These are phyloP conservation scores for Nomada hirtipes DNA, from an alignment of 2,888 invertebrate genomes.

Conservation along the genomic window DNA sequence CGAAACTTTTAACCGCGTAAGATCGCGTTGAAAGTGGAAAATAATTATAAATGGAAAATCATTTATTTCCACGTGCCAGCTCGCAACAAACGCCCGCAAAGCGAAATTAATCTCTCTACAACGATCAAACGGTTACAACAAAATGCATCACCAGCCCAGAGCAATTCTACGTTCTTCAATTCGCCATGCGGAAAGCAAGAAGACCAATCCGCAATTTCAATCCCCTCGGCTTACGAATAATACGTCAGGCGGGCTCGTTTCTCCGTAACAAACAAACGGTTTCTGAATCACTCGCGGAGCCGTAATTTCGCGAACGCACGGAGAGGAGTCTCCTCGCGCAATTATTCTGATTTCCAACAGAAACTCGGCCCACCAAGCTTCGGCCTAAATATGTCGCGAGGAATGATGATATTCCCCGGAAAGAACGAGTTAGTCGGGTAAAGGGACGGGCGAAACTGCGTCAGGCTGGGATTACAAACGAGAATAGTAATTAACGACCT, in stretches of 20 bases:
- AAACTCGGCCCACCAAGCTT: neutral
- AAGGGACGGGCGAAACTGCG: constrained; percentile 1
- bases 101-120: too few relatives aligned
- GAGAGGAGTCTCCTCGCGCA: neutral
- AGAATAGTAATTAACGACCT: constrained; percentile 73
- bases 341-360: constrained; percentile 26
- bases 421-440: constrained; percentile 9
- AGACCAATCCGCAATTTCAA: constrained; percentile 6
- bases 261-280: neutral
- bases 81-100: too few relatives aligned
- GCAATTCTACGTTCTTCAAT: neutral
- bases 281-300: neutral
- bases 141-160: too few relatives aligned
- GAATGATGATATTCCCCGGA: constrained; percentile 26
- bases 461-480: constrained; percentile 42
- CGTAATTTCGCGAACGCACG: neutral
- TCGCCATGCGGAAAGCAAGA: neutral
- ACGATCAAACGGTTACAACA: too few relatives aligned
- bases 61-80: neutral
- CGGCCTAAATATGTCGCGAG: constrained; percentile 32
- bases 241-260: neutral
- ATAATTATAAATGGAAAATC: neutral
- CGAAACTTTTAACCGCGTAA: too few relatives aligned
- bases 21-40: too few relatives aligned
- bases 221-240: neutral